Evolutionary conservation across 2,888 invertebrate species (phyloP), one percentile per base, ranked within the genome.

Genomic region (Chironomus riparius): DNA sequence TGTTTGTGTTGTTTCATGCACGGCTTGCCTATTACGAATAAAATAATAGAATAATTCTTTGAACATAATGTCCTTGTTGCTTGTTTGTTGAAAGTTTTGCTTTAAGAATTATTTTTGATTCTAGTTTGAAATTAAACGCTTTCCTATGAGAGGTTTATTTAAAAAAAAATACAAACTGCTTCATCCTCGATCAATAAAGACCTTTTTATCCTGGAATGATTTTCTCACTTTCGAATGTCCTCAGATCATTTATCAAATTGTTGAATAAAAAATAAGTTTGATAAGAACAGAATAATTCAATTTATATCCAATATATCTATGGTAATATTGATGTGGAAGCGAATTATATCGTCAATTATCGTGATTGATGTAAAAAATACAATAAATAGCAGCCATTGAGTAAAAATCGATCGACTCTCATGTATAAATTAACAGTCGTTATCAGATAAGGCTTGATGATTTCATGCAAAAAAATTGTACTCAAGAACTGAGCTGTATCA

Each of bases 281-380:
- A 38, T 18, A 56, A n/a, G 15, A 56, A 15, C 62, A 24, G n/a
- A 65, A 24, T 13, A 65, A 65, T 65, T 65, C 65, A 65, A 65
- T 65, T 65, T 65, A 65, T 65, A 65, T 65, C 21, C 24, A 22
- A 65, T 65, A 65, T n/a, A 65, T 65, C 65, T 24, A 38, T 7
- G 38, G 38, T 65, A 18, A 56, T 18, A 18, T 56, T 56, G 65
- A 65, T 65, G 24, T 65, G 12, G 21, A 65, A 65, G 65, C 24
- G 65, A 65, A 65, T 65, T 22, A 65, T 65, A 22, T 21, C 65
- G 24, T 65, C 65, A 65, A 65, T 65, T 65, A 65, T 65, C 18
- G 21, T 65, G 65, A 65, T 65, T 65, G 65, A 65, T 65, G 24
- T 65, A 4, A 24, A 65, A 24, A 22, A 12, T 10, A 24, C 24